Base-by-base conservation (phyloP, 2,113 vertebrate genomes). In the Lepisosteus osseus region DNA sequence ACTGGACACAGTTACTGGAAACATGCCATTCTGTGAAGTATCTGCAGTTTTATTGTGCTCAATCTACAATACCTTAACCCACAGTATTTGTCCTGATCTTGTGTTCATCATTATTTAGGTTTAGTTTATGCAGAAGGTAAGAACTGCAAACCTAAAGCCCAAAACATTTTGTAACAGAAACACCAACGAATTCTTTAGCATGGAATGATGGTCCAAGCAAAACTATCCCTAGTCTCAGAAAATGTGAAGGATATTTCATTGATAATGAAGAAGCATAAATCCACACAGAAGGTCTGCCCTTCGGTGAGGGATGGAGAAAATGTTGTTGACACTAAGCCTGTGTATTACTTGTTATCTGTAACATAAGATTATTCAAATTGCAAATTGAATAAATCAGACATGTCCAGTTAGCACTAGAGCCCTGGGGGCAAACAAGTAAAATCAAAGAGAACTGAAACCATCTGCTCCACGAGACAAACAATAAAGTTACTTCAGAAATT, bases 11-110 rank as follows among this genome's bases (percentile, higher is more conserved):
- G 47, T 6, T 51, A 51, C 47, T 51, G 47, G 47, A 5, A 51
- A 51, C 5, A 51, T 51, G 9, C 47, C 47, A 51, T 63, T 47
- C 66, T 76, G 78, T 82, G 73, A 78, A 79, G 80, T 76, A 79
- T 75, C 72, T 65, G 11, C 15, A 74, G 54, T 61, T 47, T 56
- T 14, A 7, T 15, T 69, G 9, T 54, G 13, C 47, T 5, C 40
- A n/a, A 41, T 14, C 8, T 14, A 63, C 17, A 73, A 75, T 47
- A 67, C 69, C 65, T 11, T 70, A 63, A 71, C 65, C 67, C 78
- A 75, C 80, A 70, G 65, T 84, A 61, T 65, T 62, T 29, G 4
- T 2, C 65, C 54, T 65, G 59, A 9, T 56, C 61, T 70, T 41
- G 54, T 41, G 8, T 44, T 67, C 67, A 70, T 62, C 29, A 29